phyloP scores from a whole-genome alignment of 1,140 invertebrate species.

The Laupala kohalensis region DNA sequence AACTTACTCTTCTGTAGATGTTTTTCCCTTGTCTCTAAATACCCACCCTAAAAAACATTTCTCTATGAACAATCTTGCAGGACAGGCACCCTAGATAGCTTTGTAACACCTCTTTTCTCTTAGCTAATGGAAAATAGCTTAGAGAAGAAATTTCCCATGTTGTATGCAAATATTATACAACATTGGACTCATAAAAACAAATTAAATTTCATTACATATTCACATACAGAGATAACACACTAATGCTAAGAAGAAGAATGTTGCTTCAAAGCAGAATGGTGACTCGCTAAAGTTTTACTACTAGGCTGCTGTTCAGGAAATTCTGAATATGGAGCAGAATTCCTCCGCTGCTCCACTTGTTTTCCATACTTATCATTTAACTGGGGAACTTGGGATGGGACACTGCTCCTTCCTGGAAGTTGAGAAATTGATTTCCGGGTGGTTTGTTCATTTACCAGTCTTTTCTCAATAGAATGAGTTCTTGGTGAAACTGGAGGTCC shows the following conservation, averaged over 20 bases:
- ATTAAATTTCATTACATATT: not conserved
- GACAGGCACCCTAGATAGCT: not conserved
- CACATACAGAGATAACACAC: not conserved
- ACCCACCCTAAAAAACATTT: not conserved
- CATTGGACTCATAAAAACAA: not conserved
- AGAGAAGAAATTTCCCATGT: not conserved
- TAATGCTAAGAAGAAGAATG: slow-evolving; percentile 5
- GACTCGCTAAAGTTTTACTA: not conserved
- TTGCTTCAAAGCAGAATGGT: not conserved
- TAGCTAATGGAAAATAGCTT: not conserved
- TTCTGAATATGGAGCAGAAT: not conserved
- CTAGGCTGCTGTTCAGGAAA: not conserved
- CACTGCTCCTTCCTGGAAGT: not conserved
- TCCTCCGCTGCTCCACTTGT: not conserved
- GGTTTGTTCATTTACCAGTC: not conserved
- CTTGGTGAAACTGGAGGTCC: not conserved
- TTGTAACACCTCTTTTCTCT: not conserved
- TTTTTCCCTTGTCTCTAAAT: not conserved
- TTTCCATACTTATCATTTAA: not conserved
- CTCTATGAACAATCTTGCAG: not conserved
- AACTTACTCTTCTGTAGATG: not conserved
- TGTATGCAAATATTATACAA: not conserved
- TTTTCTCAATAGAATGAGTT: not conserved
- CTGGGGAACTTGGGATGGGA: not conserved
- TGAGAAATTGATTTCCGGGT: not conserved